Evolutionary conservation across 2,113 vertebrate genomes (phyloP).

Genomic region (Irena cyanogastra): DNA sequence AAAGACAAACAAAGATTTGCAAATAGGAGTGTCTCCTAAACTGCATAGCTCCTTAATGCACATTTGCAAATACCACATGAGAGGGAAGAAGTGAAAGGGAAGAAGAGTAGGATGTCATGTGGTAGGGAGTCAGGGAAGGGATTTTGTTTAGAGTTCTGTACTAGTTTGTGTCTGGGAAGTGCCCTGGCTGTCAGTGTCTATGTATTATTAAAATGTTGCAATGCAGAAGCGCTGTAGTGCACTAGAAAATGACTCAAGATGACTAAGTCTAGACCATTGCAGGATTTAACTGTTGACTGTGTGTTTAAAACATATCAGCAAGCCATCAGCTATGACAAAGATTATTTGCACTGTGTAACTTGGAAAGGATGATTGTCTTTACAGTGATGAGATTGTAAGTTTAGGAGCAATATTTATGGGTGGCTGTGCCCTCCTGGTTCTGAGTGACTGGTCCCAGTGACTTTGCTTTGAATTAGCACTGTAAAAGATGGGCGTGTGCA

Average conservation of each 20-base stretch:
- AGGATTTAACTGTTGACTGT: neutral
- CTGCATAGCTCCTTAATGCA: neutral
- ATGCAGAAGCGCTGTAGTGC: neutral
- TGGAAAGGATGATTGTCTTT: neutral
- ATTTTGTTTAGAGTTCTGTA: neutral
- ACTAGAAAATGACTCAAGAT: neutral
- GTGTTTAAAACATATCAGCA: neutral
- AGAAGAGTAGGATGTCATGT: neutral
- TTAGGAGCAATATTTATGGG: neutral
- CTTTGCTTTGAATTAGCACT: neutral
- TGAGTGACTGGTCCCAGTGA: neutral
- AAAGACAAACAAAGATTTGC: neutral
- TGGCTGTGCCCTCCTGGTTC: neutral
- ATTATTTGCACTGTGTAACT: neutral
- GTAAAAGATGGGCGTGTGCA: neutral
- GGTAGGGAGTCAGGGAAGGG: neutral
- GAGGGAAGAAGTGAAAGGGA: neutral
- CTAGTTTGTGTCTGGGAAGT: neutral
- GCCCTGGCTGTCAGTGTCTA: neutral
- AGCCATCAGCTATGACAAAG: neutral
- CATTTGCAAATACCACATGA: neutral
- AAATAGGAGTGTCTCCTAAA: neutral
- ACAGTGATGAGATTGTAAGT: neutral
- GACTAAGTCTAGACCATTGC: neutral
- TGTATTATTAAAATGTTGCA: neutral